These are phyloP conservation scores for Drosophila setifemur DNA, from an alignment of 1,140 invertebrate species.

Conservation along the genomic window DNA sequence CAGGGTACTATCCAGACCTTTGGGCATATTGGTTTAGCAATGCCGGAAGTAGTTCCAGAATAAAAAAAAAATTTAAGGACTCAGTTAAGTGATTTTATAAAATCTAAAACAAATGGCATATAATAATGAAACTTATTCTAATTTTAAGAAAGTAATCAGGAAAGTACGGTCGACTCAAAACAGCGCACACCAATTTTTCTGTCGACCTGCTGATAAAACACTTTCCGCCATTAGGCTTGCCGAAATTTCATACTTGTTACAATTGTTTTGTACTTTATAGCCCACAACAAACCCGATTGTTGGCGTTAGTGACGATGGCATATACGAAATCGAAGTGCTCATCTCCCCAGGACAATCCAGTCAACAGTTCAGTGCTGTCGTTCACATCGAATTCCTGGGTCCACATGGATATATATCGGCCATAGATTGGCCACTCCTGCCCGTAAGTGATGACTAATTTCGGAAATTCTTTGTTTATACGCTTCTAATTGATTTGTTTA, in stretches of 20 bases:
- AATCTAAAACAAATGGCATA: no score
- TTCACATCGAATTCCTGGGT: constrained; percentile 87
- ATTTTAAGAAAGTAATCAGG: no score
- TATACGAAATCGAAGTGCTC: constrained; percentile 84
- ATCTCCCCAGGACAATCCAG: constrained; percentile 50
- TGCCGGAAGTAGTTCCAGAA: no score
- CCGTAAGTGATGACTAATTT: constrained; percentile 82
- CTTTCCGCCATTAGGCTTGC: no score
- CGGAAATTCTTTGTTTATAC: neutral
- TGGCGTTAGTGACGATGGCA: constrained; percentile 83
- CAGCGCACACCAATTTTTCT: no score
- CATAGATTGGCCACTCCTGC: constrained; percentile 88
- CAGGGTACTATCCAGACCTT: neutral
- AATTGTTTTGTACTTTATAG: constrained; percentile 26
- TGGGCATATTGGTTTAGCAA: no score
- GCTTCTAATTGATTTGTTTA: neutral
- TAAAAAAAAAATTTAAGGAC: no score
- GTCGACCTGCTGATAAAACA: no score
- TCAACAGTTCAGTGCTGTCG: constrained; percentile 82
- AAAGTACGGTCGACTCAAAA: no score
- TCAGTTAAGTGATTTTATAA: no score
- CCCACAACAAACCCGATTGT: constrained; percentile 80
- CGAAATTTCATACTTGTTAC: neutral
- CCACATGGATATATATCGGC: constrained; percentile 89
- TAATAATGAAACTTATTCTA: no score